Evolutionary conservation across 2,888 invertebrate genomes (phyloP).

Genomic region (Papilio elwesi): DNA sequence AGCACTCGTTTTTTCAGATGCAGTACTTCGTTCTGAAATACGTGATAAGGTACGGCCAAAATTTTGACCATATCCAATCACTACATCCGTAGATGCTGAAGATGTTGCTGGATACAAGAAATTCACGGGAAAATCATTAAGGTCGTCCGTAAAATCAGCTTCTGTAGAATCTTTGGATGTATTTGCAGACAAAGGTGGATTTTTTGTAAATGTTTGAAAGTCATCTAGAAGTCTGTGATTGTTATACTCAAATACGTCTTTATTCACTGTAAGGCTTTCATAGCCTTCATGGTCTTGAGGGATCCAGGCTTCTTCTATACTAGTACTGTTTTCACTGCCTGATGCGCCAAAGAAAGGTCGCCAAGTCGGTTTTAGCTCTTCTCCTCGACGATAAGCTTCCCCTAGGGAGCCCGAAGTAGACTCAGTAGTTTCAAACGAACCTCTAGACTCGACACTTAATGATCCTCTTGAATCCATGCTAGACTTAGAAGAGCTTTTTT

Average conservation of each 20-base stretch:
- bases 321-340: slow-evolving; percentile 92
- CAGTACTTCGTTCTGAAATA: slow-evolving; percentile 94
- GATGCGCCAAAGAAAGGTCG: slow-evolving; percentile 91
- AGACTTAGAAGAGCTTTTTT: slow-evolving; percentile 85
- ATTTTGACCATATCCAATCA: slow-evolving; percentile 88
- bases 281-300: slow-evolving; percentile 89
- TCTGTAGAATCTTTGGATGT: slow-evolving; percentile 84
- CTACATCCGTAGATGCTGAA: slow-evolving; percentile 86
- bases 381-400: slow-evolving; percentile 87
- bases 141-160: slow-evolving; percentile 89
- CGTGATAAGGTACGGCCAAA: slow-evolving; percentile 92
- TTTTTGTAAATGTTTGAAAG: slow-evolving; percentile 79
- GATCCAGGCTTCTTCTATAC: slow-evolving; percentile 92
- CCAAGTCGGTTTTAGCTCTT: slow-evolving; percentile 92
- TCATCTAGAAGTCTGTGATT: slow-evolving; percentile 78
- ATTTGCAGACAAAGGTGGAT: slow-evolving; percentile 76
- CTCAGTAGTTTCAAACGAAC: slow-evolving; percentile 89
- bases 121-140: slow-evolving; percentile 89
- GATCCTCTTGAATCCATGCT: slow-evolving; percentile 87
- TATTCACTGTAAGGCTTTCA: slow-evolving; percentile 80
- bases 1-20: slow-evolving; percentile 93
- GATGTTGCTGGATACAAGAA: slow-evolving; percentile 89
- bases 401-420: slow-evolving; percentile 90
- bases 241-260: slow-evolving; percentile 76
- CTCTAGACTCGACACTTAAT: slow-evolving; percentile 87